Conservation (phyloP, 2,888 invertebrate genomes). For the Miltochrista miniata region DNA sequence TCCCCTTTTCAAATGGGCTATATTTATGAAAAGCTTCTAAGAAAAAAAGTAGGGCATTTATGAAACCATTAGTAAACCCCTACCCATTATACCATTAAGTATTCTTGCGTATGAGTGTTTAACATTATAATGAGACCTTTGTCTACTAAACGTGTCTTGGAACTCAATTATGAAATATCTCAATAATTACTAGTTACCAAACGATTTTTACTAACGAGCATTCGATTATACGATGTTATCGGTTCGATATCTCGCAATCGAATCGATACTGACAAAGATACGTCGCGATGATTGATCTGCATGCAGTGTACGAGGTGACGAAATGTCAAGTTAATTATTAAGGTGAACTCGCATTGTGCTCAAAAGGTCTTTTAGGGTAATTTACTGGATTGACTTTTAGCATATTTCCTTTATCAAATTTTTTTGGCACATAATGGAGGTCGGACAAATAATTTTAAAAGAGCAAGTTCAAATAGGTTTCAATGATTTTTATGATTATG, state of each 20-base stretch:
- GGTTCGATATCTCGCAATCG: conserved; percentile 29
- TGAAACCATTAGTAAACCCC: too few species aligned
- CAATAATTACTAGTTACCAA: conserved; percentile 23
- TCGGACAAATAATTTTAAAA: too few species aligned
- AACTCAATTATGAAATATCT: conserved; percentile 7
- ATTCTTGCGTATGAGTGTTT: not conserved
- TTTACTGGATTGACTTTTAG: too few species aligned
- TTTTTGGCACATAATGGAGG: too few species aligned
- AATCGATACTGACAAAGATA: conserved; percentile 33
- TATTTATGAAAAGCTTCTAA: too few species aligned
- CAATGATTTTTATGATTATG: too few species aligned
- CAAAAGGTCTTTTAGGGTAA: not conserved
- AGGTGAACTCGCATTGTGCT: conserved; percentile 3
- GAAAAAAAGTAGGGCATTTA: too few species aligned
- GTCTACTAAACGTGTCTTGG: conserved; percentile 1
- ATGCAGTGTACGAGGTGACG: conserved; percentile 34
- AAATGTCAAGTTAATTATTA: conserved; percentile 25
- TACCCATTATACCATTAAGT: too few species aligned
- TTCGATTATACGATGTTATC: conserved; percentile 28
- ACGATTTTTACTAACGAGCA: conserved; percentile 13
- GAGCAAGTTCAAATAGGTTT: too few species aligned
- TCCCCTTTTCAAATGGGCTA: too few species aligned
- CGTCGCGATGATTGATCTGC: conserved; percentile 35
- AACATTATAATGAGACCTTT: conserved; percentile 11
- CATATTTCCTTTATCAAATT: too few species aligned